Evolutionary conservation across 2,888 invertebrate species (phyloP), one percentile per base, ranked within the genome.

Genomic region (Papilio gigon): DNA sequence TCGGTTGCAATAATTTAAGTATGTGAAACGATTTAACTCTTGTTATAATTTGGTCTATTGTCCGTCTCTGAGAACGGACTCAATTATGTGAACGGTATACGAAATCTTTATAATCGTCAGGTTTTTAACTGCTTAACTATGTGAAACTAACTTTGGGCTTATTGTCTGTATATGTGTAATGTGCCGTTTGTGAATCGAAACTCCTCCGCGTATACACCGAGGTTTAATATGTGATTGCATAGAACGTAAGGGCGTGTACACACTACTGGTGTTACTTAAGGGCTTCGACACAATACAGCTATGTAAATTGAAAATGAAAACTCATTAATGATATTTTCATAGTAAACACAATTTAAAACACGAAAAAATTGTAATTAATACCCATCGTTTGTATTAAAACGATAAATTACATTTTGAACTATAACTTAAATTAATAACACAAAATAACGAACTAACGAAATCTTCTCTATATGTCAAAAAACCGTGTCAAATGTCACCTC

Each of bases 31-130:
- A 81, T 86, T 84, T 87, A 86, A 86, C 86, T 81, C 86, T n/a
- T 86, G 88, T 88, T 90, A 90, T 89, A 90, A 88, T 91, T 90
- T 88, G 78, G 87, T 85, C 87, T 82, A 91, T 92, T 92, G 91
- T 92, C 91, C 90, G 84, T 87, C 88, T 90, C 87, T 91, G 92
- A 83, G 92, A 92, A 92, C 91, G 84, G 84, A 83, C 86, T 88
- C 90, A 91, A 92, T 92, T 92, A 91, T 87, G 79, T 78, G 75
- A 78, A 77, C 80, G 79, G 77, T 74, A 80, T 86, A 89, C 87
- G 85, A 91, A 92, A 90, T 88, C 84, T 80, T 86, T 87, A 87
- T 91, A 90, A 92, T 91, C 88, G 89, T 81, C 79, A 60, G 82
- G 86, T 87, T 85, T 89, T 90, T 88, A 90, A 89, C 85, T 80